phyloP scores from a whole-genome alignment of 2,113 vertebrate species.

The Poecilia latipinna region DNA sequence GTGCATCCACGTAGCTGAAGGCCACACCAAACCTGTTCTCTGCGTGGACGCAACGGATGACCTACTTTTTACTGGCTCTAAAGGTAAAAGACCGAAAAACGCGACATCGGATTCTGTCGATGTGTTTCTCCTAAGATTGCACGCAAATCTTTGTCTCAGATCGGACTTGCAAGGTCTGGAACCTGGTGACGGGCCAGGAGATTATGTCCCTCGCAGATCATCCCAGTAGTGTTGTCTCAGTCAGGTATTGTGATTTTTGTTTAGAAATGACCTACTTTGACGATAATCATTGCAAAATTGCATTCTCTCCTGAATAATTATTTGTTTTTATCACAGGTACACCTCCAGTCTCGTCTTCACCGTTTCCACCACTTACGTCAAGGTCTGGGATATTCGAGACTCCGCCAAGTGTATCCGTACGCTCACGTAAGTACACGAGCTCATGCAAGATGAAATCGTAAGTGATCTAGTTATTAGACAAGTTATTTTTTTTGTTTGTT shows the following conservation, averaged over 20 bases:
- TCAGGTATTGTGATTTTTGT: constrained; percentile 50
- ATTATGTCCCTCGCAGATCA: constrained; percentile 92
- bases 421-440: constrained; percentile 84
- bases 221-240: constrained; percentile 91
- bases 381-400: constrained; percentile 98
- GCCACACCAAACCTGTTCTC: constrained; percentile 93
- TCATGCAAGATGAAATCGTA: accelerated
- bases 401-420: constrained; percentile 96
- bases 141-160: constrained; percentile 74
- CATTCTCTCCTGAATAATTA: not conserved
- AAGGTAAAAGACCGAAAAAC: constrained; percentile 80
- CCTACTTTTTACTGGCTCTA: constrained; percentile 97
- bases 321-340: constrained; percentile 70
- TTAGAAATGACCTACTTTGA: not conserved
- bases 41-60: constrained; percentile 96
- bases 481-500: not conserved
- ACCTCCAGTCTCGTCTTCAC: constrained; percentile 97
- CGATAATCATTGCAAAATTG: no score
- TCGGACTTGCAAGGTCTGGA: constrained; percentile 99
- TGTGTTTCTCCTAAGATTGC: not conserved
- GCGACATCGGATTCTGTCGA: not conserved
- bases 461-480: not conserved
- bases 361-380: constrained; percentile 93
- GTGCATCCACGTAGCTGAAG: constrained; percentile 90
- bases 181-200: constrained; percentile 97